Evolutionary conservation across 30 jellyfish, hydroid and myxozoan species (phyloP), one percentile per base, ranked within the genome.

Genomic region (Mastigias papua): DNA sequence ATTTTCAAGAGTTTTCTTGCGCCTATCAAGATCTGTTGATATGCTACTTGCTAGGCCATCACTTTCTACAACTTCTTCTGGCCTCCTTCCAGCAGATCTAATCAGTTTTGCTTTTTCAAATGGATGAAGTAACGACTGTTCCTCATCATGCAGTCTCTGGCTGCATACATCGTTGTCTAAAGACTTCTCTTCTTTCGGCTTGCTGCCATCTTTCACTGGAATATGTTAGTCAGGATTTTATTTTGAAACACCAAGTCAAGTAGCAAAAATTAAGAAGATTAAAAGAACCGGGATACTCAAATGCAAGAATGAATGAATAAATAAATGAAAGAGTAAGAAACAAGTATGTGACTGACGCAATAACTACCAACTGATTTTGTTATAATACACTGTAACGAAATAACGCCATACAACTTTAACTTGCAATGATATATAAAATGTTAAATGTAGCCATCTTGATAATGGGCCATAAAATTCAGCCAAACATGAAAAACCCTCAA

Each of bases 91-190:
- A 1, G 86, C 86, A 22, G 92, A 83, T 70, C 92, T 69, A 1
- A 83, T 62, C 32, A 83, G 26, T 60, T 73, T 83, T 16, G 86
- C 92, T 72, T 69, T 49, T 42, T 83, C 92, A 42, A 83, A 48
- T 49, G 92, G 92, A 62, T 83, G 92, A 29, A 83, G 78, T 30
- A 83, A 66, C n/a, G 86, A 69, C 8, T 50, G 75, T 21, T 70
- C 42, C 27, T 69, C 80, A 15, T 74, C 78, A 37, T 64, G 31
- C 15, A 19, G 20, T 25, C 13, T 35, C 15, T 34, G 1, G 48
- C 49, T 49, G 8, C 37, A 2, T 42, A 1, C n/a, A 42, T 73
- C 69, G 34, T 76, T 27, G 29, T 50, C 32, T 25, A 34, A 33
- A 48, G 46, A 28, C 33, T 21, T 15, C 50, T 48, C 61, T 20